Evolutionary conservation across 2,113 vertebrate genomes (phyloP), one percentile per base, ranked within the genome.

Genomic region (Actenoides hombroni): DNA sequence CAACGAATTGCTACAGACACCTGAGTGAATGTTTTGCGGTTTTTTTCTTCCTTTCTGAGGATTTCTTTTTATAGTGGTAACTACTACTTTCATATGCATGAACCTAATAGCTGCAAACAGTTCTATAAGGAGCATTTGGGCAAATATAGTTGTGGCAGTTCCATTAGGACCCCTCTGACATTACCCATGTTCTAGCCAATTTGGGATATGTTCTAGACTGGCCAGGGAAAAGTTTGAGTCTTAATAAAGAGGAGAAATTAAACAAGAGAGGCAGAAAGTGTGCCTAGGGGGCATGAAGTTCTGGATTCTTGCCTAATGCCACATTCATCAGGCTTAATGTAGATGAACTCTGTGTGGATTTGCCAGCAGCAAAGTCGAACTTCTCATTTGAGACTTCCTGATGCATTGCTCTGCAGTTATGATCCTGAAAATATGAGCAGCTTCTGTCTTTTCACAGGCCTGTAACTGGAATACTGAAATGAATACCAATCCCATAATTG

Each of bases 241-340:
- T 85, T 84, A 86, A 94, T 75, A 78, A 92, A 73, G 29, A 54
- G 81, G 65, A 90, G 12, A 88, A 82, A 92, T 86, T 82, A 87
- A 94, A 90, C 51, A 90, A 88, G 46, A 75, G 56, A 61, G 44
- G 61, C 24, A 94, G 59, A 65, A 87, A 48, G 2, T 69, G 19
- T 90, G 57, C 42, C 77, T 88, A 31, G 51, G 48, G 40, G 61
- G 67, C 61, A 59, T 67, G 60, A 83, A 76, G 35, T 75, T 88
- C 83, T 94, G 92, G 92, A 94, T 77, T 95, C 59, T 88, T 86
- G 79, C 88, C 85, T 95, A 78, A 86, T 71, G 71, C 39, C 83
- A 86, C 68, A 67, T 76, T 88, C 56, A 83, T 74, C 88, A 80
- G 54, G 26, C 56, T 93, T 92, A 78, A 88, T 81, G 90, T 23